Conservation (phyloP, 1,140 invertebrate species). For the Lordiphosa clarofinis region DNA sequence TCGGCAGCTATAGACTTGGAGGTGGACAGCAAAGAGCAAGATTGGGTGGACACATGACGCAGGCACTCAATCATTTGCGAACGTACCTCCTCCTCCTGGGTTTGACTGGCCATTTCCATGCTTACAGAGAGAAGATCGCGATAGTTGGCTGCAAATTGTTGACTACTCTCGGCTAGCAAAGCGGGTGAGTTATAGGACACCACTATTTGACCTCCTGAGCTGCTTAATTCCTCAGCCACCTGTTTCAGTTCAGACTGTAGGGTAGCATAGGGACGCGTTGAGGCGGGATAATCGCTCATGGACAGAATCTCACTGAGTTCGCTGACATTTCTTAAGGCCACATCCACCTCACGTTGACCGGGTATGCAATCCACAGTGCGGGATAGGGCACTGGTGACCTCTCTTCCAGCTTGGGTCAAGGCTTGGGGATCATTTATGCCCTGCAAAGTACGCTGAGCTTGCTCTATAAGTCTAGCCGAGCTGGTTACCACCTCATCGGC, state of each 20-base stretch:
- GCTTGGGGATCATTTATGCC: slow-evolving; percentile 83
- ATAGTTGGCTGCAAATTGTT: slow-evolving; percentile 89
- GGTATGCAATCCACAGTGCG: slow-evolving; percentile 89
- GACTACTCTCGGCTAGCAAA: slow-evolving; percentile 87
- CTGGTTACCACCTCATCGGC: slow-evolving; percentile 90
- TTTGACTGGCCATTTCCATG: slow-evolving; percentile 91
- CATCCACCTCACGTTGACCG: slow-evolving; percentile 93
- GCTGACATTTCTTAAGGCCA: slow-evolving; percentile 90
- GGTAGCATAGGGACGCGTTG: slow-evolving; percentile 88
- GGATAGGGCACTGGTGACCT: slow-evolving; percentile 79
- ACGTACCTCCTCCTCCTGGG: slow-evolving; percentile 85
- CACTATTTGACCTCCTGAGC: slow-evolving; percentile 89
- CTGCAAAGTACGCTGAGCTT: slow-evolving; percentile 85
- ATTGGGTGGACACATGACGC: slow-evolving; percentile 92
- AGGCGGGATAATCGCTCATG: slow-evolving; percentile 86
- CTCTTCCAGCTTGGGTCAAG: slow-evolving; percentile 83
- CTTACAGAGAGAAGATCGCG: slow-evolving; percentile 87
- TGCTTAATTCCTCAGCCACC: slow-evolving; percentile 90
- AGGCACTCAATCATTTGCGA: slow-evolving; percentile 91
- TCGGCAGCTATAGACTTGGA: slow-evolving; percentile 94
- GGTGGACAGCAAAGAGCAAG: slow-evolving; percentile 91
- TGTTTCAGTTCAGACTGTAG: slow-evolving; percentile 91
- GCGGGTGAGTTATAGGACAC: slow-evolving; percentile 84
- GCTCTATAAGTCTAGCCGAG: slow-evolving; percentile 88
- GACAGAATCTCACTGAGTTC: slow-evolving; percentile 87